phyloP scores from a whole-genome alignment of 2,113 vertebrate species.

The Apistogramma diplotaenia region DNA sequence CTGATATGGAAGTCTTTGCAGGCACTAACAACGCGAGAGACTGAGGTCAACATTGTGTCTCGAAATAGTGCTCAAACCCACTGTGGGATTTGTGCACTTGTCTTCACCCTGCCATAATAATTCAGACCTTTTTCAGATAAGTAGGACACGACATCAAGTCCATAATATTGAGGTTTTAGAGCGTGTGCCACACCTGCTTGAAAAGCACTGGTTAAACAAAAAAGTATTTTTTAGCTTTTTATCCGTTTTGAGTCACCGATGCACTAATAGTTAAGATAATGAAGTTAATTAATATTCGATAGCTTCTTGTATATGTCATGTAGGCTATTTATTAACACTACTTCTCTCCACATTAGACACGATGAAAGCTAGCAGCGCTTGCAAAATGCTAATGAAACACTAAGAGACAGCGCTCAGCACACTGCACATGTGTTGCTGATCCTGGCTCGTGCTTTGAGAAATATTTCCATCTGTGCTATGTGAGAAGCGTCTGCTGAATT shows the following conservation, averaged over 20 bases:
- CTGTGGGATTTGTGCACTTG: not conserved
- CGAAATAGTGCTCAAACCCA: not conserved
- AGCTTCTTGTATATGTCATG: not conserved
- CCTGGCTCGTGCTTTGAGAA: conserved; percentile 20
- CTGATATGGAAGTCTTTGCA: too few species aligned
- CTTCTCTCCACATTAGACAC: too few species aligned
- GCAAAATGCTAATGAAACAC: not conserved
- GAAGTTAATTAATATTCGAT: too few species aligned
- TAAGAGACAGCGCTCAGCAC: not conserved
- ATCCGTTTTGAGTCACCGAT: too few species aligned
- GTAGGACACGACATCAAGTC: not conserved
- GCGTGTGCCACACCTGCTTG: too few species aligned
- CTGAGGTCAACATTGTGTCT: not conserved
- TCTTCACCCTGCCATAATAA: not conserved
- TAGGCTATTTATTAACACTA: not conserved
- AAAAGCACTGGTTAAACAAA: too few species aligned
- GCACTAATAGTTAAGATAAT: too few species aligned
- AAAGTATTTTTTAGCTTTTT: too few species aligned
- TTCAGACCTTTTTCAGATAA: not conserved
- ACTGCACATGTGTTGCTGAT: not conserved
- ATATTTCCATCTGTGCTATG: conserved; percentile 25
- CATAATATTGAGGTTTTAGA: not conserved
- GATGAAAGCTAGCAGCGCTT: too few species aligned
- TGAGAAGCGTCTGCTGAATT: conserved; percentile 25
- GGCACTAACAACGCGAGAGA: too few species aligned